Conservation (phyloP, 2,888 invertebrate species). For the Perdita meconis region DNA sequence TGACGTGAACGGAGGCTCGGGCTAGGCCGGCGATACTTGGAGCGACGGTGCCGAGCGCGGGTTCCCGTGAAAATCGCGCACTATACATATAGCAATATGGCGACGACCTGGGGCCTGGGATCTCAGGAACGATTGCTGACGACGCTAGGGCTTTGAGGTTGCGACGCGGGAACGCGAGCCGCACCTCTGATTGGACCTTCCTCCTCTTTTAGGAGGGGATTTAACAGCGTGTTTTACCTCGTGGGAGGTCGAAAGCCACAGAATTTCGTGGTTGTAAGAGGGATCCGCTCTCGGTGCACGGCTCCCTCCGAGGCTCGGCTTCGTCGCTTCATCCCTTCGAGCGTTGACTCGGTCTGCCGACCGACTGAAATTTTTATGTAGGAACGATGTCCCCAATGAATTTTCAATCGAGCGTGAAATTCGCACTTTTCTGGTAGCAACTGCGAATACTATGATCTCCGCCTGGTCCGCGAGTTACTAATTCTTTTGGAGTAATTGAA, state of each 20-base stretch:
- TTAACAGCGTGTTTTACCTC: slow-evolving; percentile 33
- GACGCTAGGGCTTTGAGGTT: slow-evolving; percentile 65
- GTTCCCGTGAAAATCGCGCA: slow-evolving; percentile 67
- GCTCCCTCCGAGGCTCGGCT: not conserved
- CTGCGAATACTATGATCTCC: too few species aligned
- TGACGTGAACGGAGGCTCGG: not conserved
- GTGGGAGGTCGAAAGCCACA: slow-evolving; percentile 46
- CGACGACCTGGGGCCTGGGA: slow-evolving; percentile 63
- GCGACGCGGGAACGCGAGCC: slow-evolving; percentile 56
- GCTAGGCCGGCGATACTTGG: not conserved
- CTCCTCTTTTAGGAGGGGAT: slow-evolving; percentile 43
- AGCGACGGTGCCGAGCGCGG: not conserved
- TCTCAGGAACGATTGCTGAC: slow-evolving; percentile 65
- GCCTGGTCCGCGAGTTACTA: too few species aligned
- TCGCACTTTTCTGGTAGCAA: too few species aligned
- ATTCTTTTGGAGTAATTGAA: too few species aligned
- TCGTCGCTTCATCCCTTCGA: slow-evolving; percentile 1
- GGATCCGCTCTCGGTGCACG: not conserved
- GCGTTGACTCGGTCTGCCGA: not conserved
- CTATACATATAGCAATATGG: slow-evolving; percentile 73
- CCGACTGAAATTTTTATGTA: too few species aligned
- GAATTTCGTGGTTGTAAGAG: slow-evolving; percentile 12
- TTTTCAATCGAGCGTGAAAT: too few species aligned
- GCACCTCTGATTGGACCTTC: slow-evolving; percentile 56
- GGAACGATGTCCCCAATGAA: too few species aligned